phyloP scores from a whole-genome alignment of 2,888 invertebrate species.

The Calameuta pallipes region DNA sequence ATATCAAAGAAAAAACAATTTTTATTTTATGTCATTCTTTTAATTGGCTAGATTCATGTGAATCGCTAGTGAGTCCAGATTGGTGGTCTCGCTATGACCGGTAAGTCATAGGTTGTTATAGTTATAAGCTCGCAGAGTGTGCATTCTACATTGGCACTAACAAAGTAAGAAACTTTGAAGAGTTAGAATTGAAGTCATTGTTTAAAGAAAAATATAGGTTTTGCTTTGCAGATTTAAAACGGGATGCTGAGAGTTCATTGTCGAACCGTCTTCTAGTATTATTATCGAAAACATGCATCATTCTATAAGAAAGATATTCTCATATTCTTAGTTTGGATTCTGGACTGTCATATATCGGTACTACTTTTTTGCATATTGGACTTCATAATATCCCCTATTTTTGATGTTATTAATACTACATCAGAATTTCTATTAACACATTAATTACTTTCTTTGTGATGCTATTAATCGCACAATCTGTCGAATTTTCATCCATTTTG shows the following conservation, averaged over 20 bases:
- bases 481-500: background rate
- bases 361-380: constrained; percentile 15
- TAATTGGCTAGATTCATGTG: constrained; percentile 30
- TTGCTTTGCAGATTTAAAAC: constrained; percentile 53
- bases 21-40: constrained; percentile 20
- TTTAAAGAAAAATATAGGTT: constrained; percentile 33
- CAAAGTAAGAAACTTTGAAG: constrained; percentile 11
- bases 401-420: too few relatives aligned
- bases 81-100: constrained; percentile 32
- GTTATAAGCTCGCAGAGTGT: constrained; percentile 24
- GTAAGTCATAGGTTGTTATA: constrained; percentile 32
- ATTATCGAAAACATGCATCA: constrained; percentile 56
- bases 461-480: background rate
- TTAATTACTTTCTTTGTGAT: background rate
- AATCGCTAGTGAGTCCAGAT: constrained; percentile 37
- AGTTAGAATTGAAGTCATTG: constrained; percentile 13
- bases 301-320: constrained; percentile 44
- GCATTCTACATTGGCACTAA: constrained; percentile 24
- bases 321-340: constrained; percentile 33
- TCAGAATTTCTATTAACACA: background rate
- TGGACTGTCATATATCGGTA: constrained; percentile 34
- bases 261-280: constrained; percentile 53
- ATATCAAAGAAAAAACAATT: background rate
- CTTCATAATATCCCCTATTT: background rate
- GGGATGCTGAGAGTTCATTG: constrained; percentile 50